phyloP scores from a whole-genome alignment of 92 coral and sea anemone species.

The Epizoanthus rinbou region DNA sequence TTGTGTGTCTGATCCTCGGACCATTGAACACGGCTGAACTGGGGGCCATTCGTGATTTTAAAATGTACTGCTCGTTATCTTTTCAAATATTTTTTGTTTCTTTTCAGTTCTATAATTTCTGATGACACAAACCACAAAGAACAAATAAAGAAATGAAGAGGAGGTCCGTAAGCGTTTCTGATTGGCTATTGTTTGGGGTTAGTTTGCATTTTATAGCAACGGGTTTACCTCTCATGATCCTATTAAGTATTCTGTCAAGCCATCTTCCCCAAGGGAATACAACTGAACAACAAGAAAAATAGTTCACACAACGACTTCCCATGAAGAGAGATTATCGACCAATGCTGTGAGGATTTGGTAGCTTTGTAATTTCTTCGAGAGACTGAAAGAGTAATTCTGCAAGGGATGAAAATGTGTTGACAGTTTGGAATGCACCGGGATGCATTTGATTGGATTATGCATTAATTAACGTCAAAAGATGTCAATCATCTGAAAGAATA shows the following conservation, averaged over 20 bases:
- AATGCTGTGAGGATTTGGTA: constrained; percentile 48
- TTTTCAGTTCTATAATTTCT: constrained; percentile 15
- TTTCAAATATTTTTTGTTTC: not conserved
- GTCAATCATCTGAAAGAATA: constrained; percentile 76
- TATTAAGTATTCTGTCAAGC: no score
- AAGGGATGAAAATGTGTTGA: constrained; percentile 74
- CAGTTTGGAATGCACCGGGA: constrained; percentile 76
- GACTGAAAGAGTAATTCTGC: constrained; percentile 61
- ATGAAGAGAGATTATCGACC: constrained; percentile 25
- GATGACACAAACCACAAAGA: constrained; percentile 15
- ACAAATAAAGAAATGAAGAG: constrained; percentile 16
- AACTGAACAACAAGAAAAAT: constrained; percentile 20
- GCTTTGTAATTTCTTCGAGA: constrained; percentile 53
- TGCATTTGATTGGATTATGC: constrained; percentile 86
- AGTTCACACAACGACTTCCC: constrained; percentile 42
- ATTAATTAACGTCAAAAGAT: constrained; percentile 74
- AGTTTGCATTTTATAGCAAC: constrained; percentile 29
- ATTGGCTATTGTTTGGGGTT: constrained; percentile 37
- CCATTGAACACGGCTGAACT: constrained; percentile 14
- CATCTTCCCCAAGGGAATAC: not conserved
- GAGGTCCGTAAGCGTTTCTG: constrained; percentile 15
- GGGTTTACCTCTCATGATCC: not conserved
- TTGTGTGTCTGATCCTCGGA: constrained; percentile 8
- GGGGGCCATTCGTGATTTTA: not conserved
- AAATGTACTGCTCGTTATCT: not conserved